Evolutionary conservation across 2,888 invertebrate genomes (phyloP), one percentile per base, ranked within the genome.

Genomic region (Athalia rosae): DNA sequence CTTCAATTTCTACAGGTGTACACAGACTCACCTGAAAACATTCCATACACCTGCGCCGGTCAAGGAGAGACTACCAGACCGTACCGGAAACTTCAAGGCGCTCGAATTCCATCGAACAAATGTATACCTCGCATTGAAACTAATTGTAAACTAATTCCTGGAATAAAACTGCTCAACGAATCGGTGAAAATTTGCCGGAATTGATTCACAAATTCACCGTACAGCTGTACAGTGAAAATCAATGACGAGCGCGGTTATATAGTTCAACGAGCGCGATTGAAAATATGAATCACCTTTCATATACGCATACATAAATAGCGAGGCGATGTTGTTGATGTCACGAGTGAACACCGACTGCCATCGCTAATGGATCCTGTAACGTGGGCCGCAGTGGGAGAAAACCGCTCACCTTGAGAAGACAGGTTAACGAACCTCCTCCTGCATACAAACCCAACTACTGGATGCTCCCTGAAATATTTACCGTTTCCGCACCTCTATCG

Each of bases 391-490:
- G 77, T 62, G 59, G 77, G 77, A 63, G 77, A 80, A 76, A 79
- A 79, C 78, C 78, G 59, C 66, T 80, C 78, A 80, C 81, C 80
- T 82, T 82, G 81, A 63, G 62, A 28, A 62, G 71, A 81, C 59
- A 76, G 79, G 80, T 77, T 80, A 79, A 79, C 79, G 81, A 81
- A 78, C 82, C 78, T 66, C 82, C 78, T 66, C 66, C 50, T 77
- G 83, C 83, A 85, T 83, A 83, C 81, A 82, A 82, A 84, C 81
- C 77, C 77, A 76, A 77, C 80, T 79, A 77, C 80, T 79, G 79
- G 77, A 62, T 79, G 80, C 80, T 15, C 50, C 45, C 0, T 67
- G 13, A 67, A 28, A 28, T 28, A n/a, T 28, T 28, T 50, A 41
- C 3, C 63, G 28, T 53, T 53, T 67, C 67, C 41, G 9, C 13